Evolutionary conservation across 2,888 invertebrate genomes (phyloP).

Genomic region (Salticus scenicus): DNA sequence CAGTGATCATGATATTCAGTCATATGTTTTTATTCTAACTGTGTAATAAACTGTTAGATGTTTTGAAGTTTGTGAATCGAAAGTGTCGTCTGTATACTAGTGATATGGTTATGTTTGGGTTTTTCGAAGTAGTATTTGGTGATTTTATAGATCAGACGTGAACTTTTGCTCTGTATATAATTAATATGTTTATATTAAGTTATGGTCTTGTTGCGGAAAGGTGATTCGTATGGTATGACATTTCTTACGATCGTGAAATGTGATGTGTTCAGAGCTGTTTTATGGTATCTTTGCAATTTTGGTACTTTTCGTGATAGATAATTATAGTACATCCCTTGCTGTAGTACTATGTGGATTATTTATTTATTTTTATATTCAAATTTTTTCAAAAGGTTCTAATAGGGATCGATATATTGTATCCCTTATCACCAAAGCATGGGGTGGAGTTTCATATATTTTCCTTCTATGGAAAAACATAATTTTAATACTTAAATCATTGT

Average conservation of each 20-base stretch:
- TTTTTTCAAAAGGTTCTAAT: constrained; percentile 25
- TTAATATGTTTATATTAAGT: not conserved
- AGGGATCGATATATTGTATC: constrained; percentile 15
- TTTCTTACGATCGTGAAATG: constrained; percentile 52
- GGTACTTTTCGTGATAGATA: constrained; percentile 44
- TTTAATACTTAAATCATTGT: constrained; percentile 10
- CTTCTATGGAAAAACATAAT: constrained; percentile 14
- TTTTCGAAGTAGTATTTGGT: not conserved
- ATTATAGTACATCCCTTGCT: constrained; percentile 38
- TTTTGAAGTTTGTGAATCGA: not conserved
- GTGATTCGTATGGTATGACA: constrained; percentile 31
- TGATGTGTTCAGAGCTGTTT: constrained; percentile 57
- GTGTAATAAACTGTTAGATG: not conserved
- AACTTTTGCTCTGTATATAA: not conserved
- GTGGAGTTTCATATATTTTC: constrained; percentile 17
- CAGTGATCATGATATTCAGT: no score
- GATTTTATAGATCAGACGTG: not conserved
- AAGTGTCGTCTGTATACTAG: not conserved
- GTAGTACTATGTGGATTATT: constrained; percentile 33
- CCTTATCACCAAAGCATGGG: constrained; percentile 36
- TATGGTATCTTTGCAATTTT: constrained; percentile 48
- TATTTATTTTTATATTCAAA: constrained; percentile 35
- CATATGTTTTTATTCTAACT: no score
- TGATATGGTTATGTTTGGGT: not conserved
- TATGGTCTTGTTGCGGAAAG: not conserved